Evolutionary conservation across 2,113 vertebrate species (phyloP).

Genomic region (Geothlypis trichas): DNA sequence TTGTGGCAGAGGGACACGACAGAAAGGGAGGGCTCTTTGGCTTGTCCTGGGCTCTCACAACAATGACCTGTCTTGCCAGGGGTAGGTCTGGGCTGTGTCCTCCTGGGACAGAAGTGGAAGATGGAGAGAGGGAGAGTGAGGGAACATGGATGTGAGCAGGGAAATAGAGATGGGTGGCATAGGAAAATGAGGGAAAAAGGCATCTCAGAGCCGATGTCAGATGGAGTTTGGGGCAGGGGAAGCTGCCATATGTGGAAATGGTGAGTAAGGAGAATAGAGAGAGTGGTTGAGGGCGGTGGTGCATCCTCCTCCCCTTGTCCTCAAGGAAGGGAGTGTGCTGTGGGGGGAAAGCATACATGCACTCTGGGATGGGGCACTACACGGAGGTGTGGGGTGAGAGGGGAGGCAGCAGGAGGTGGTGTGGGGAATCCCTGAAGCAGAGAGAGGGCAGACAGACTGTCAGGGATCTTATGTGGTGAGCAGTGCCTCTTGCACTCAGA

Average conservation of each 20-base stretch:
- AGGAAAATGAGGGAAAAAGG: background rate
- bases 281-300: background rate
- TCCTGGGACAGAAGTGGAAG: background rate
- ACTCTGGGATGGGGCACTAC: background rate
- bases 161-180: background rate
- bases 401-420: background rate
- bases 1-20: background rate
- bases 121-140: background rate
- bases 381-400: background rate
- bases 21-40: background rate
- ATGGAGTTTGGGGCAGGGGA: background rate
- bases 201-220: background rate
- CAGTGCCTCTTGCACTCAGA: background rate
- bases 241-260: background rate
- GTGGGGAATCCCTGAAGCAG: background rate
- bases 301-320: background rate
- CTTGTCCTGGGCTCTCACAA: background rate
- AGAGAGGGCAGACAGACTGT: fast-evolving
- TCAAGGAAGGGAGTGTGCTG: background rate
- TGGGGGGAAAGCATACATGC: background rate
- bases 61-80: background rate
- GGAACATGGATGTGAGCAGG: background rate
- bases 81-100: too few relatives aligned
- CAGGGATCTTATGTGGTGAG: background rate
- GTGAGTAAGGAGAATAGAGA: background rate